These are phyloP conservation scores for Drosophila formosana DNA, from an alignment of 2,888 invertebrate genomes.

Conservation along the genomic window DNA sequence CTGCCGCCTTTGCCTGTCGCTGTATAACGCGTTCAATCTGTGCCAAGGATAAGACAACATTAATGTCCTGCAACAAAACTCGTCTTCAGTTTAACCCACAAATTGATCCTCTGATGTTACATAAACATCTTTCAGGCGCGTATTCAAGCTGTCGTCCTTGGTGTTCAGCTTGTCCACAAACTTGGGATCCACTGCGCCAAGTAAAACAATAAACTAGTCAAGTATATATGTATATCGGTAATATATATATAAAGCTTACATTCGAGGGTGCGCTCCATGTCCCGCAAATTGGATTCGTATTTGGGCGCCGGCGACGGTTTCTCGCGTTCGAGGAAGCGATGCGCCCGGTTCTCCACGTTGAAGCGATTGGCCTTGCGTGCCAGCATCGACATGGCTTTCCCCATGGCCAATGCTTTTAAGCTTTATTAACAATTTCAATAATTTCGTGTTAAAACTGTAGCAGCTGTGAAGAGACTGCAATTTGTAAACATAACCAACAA, in stretches of 20 bases:
- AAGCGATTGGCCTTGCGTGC: constrained; percentile 88
- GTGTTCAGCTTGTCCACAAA: constrained; percentile 87
- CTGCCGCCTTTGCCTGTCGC: constrained; percentile 57
- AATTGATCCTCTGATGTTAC: constrained; percentile 88
- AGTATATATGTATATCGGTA: background rate
- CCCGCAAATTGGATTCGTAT: constrained; percentile 87
- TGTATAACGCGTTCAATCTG: constrained; percentile 79
- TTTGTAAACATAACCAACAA: constrained; percentile 72
- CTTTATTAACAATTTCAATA: constrained; percentile 40
- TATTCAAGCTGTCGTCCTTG: constrained; percentile 88
- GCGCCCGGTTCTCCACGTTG: constrained; percentile 92
- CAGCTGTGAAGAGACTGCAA: constrained; percentile 19
- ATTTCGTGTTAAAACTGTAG: background rate
- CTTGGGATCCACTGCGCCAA: constrained; percentile 86
- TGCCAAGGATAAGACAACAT: background rate
- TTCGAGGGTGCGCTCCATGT: constrained; percentile 88
- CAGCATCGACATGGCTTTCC: constrained; percentile 88
- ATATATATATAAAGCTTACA: constrained; percentile 64
- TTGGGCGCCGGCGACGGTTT: constrained; percentile 90
- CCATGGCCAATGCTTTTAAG: constrained; percentile 86
- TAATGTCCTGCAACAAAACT: background rate
- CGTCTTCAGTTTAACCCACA: constrained; percentile 84
- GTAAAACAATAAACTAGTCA: background rate
- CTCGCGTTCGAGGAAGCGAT: constrained; percentile 89
- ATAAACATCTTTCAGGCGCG: constrained; percentile 90